phyloP scores from a whole-genome alignment of 1,140 invertebrate genomes.

The Triops cancriformis region DNA sequence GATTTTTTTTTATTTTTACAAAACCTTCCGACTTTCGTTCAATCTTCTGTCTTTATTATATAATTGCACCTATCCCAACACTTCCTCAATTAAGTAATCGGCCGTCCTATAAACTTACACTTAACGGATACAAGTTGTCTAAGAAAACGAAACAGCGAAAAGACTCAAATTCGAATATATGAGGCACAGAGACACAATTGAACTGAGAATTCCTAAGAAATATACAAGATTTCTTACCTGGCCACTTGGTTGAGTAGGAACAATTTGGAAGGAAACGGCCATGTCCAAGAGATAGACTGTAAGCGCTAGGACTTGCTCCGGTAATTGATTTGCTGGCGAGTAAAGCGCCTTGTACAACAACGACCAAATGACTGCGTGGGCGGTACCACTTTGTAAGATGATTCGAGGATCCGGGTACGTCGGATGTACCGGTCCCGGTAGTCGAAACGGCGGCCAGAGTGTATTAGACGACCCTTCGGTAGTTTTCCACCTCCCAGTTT shows the following conservation, averaged over 20 bases:
- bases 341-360: constrained; percentile 75
- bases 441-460: constrained; percentile 74
- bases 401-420: constrained; percentile 63
- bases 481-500: constrained; percentile 54
- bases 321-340: constrained; percentile 51
- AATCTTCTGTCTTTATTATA: too few species aligned
- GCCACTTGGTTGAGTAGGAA: constrained; percentile 34
- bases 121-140: too few species aligned
- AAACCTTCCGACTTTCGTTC: background rate
- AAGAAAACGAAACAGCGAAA: too few species aligned
- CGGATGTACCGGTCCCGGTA: constrained; percentile 53
- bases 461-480: constrained; percentile 41
- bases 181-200: too few species aligned
- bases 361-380: constrained; percentile 75
- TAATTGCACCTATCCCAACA: too few species aligned
- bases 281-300: constrained; percentile 79
- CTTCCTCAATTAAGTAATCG: too few species aligned
- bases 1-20: background rate
- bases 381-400: constrained; percentile 61
- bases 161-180: background rate
- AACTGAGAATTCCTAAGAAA: too few species aligned
- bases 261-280: constrained; percentile 55
- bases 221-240: constrained; percentile 31
- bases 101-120: too few species aligned
- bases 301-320: constrained; percentile 76